Evolutionary conservation across 2,797 vertebrate genomes (phyloP).

Genomic region (Amblyopsis hoosieri): DNA sequence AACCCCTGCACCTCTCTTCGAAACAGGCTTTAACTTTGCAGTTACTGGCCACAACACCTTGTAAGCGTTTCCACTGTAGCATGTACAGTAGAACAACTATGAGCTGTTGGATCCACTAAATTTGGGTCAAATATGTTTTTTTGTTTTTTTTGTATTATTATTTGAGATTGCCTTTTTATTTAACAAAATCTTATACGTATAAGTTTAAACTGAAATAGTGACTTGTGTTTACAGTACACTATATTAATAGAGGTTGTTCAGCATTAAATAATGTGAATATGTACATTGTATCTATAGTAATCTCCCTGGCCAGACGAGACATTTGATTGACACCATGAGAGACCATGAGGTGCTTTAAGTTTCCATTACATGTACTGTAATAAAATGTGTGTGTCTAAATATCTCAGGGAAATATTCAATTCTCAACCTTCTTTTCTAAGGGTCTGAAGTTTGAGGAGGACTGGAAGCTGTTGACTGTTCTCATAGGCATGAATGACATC

Average conservation of each 20-base stretch:
- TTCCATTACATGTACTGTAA: not conserved
- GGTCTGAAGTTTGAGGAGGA: constrained; percentile 78
- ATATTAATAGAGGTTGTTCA: not conserved
- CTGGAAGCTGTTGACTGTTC: constrained; percentile 84
- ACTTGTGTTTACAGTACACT: not conserved
- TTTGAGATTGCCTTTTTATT: too few relatives aligned
- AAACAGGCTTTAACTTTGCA: constrained; percentile 82
- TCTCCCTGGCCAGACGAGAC: constrained; percentile 76
- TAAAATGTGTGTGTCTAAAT: not conserved
- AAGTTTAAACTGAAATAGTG: not conserved
- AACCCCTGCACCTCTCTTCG: constrained; percentile 69
- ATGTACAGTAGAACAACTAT: not conserved
- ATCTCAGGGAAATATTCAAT: not conserved
- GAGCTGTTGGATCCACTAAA: too few relatives aligned
- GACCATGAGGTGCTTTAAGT: constrained; percentile 63
- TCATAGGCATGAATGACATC: constrained; percentile 85
- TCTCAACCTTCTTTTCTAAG: constrained; percentile 44
- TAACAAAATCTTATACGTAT: too few relatives aligned
- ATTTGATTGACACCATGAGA: constrained; percentile 80
- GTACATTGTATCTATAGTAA: constrained; percentile 55
- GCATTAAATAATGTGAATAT: not conserved
- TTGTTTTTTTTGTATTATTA: too few relatives aligned
- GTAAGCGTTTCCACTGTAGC: constrained; percentile 51
- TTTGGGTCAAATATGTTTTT: too few relatives aligned
- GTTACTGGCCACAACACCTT: constrained; percentile 83